Percentiles rank a stretch among this genome's conserved stretches.
Conservation (phyloP, 2,888 invertebrate genomes). For the Pinctada fucata region DNA sequence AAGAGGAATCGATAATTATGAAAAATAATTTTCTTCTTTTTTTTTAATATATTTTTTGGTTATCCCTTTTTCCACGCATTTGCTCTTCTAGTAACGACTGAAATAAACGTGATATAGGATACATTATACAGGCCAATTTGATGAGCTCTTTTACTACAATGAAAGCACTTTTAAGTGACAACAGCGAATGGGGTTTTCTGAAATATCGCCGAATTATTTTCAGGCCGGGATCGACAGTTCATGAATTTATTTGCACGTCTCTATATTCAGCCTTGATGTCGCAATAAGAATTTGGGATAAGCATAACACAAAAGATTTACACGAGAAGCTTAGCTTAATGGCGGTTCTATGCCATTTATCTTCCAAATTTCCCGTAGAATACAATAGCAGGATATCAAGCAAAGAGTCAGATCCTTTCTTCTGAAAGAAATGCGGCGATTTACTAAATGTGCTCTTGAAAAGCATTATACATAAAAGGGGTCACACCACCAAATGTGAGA, state of each 20-base stretch:
- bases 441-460: conserved; percentile 26
- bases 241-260: conserved; percentile 27
- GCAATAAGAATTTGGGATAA: conserved; percentile 27
- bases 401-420: conserved; percentile 6
- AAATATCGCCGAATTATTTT: conserved; percentile 21
- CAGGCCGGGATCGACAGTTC: conserved; percentile 13
- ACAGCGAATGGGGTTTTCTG: conserved; percentile 11
- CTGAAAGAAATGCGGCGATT: conserved; percentile 2
- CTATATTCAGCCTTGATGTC: conserved; percentile 11
- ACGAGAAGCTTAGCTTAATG: conserved; percentile 29
- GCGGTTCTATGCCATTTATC: conserved; percentile 24
- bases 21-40: too few species aligned
- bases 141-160: conserved; percentile 4
- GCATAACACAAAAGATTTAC: conserved; percentile 30
- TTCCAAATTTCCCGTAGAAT: conserved; percentile 6
- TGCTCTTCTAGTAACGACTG: too few species aligned
- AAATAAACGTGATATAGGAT: too few species aligned
- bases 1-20: too few species aligned
- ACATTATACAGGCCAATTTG: too few species aligned
- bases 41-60: too few species aligned
- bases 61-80: too few species aligned
- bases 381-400: conserved; percentile 28
- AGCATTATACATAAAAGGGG: conserved; percentile 26
- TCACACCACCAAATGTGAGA: conserved; percentile 37
- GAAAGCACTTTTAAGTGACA: conserved; percentile 16